These are phyloP conservation scores for Sericinus montela DNA, from an alignment of 2,888 invertebrate genomes.

Conservation along the genomic window DNA sequence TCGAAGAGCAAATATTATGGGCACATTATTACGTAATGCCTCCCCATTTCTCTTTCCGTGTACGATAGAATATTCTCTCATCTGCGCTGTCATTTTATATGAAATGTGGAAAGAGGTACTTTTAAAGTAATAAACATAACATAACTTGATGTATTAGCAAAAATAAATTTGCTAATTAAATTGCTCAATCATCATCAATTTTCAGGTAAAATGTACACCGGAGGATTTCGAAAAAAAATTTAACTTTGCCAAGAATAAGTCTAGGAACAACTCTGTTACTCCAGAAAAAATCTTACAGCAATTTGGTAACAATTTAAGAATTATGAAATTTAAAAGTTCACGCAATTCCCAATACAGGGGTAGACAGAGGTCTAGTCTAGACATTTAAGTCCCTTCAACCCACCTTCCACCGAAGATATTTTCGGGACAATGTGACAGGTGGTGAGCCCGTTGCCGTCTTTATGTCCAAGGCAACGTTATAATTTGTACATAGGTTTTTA, in stretches of 20 bases:
- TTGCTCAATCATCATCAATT: not conserved
- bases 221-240: conserved; percentile 70
- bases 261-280: conserved; percentile 69
- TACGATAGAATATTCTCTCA: conserved; percentile 93
- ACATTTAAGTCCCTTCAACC: too few species aligned
- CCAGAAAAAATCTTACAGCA: conserved; percentile 75
- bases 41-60: conserved; percentile 93
- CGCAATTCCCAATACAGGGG: too few species aligned
- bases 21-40: conserved; percentile 83
- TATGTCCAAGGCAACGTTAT: too few species aligned
- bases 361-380: too few species aligned
- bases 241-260: conserved; percentile 54
- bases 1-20: conserved; percentile 83
- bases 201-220: conserved; percentile 68
- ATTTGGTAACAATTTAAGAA: conserved; percentile 46
- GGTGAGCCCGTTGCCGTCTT: too few species aligned
- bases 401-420: too few species aligned
- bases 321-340: too few species aligned
- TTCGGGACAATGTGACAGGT: too few species aligned
- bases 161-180: too few species aligned
- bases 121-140: too few species aligned
- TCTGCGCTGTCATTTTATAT: conserved; percentile 92
- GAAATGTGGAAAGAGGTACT: conserved; percentile 95
- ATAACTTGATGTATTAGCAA: too few species aligned
- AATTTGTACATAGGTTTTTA: too few species aligned